Percentiles rank a stretch among this genome's conserved stretches.
Evolutionary conservation across 2,797 vertebrate genomes (phyloP).

Genomic region (Heteromormyrus szaboi): DNA sequence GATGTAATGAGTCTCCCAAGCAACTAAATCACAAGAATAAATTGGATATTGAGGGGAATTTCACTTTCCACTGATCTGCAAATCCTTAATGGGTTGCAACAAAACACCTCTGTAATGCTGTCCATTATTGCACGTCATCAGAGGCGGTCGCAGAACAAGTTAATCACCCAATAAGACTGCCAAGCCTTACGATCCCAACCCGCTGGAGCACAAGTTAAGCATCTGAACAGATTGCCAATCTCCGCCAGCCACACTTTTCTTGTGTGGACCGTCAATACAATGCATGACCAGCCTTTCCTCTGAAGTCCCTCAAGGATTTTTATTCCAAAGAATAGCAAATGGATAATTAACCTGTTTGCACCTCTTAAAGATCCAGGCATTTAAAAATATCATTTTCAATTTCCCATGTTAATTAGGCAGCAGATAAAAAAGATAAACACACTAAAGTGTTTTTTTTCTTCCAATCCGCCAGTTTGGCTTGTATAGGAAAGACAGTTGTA

Average conservation of each 20-base stretch:
- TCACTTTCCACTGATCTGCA: not conserved
- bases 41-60: not conserved
- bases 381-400: slow-evolving; percentile 20
- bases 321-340: slow-evolving; percentile 13
- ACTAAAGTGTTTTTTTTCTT: not conserved
- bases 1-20: not conserved
- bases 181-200: not conserved
- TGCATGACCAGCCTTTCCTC: not conserved
- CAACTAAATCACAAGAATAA: not conserved
- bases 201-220: not conserved
- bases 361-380: slow-evolving; percentile 1
- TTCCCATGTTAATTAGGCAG: slow-evolving; percentile 9
- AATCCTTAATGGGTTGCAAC: not conserved
- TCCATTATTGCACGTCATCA: not conserved
- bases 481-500: not conserved
- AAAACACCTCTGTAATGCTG: not conserved
- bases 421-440: slow-evolving; percentile 11
- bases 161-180: not conserved
- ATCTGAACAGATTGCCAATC: not conserved
- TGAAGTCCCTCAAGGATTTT: not conserved
- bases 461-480: not conserved
- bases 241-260: not conserved
- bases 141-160: not conserved
- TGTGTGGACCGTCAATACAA: not conserved
- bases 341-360: slow-evolving; percentile 15